Conservation (phyloP, 92 coral and sea anemone species). For the Siderastrea radians region DNA sequence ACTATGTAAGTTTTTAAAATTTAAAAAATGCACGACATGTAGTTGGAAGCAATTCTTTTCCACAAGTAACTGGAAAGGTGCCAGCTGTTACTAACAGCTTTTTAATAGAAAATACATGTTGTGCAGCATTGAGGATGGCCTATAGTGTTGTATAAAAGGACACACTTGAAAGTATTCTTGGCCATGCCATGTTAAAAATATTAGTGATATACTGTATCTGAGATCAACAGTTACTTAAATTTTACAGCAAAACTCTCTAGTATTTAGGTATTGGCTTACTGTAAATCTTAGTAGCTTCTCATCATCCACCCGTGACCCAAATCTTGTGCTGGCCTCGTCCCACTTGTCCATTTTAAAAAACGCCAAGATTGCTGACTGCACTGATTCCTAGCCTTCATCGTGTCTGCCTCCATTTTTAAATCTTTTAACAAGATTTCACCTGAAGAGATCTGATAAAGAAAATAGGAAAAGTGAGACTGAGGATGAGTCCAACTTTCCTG, state of each 20-base stretch:
- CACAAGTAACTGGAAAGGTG: background rate
- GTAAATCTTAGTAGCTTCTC: slow-evolving; percentile 15
- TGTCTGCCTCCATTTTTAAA: background rate
- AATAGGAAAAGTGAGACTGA: too few relatives aligned
- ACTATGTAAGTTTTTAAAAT: too few relatives aligned
- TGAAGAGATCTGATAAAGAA: background rate
- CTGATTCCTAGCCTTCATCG: background rate
- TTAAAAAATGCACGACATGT: too few relatives aligned
- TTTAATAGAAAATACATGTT: too few relatives aligned
- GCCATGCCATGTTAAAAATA: too few relatives aligned
- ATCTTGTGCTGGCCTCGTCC: background rate
- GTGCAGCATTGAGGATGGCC: too few relatives aligned
- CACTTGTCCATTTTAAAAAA: slow-evolving; percentile 5
- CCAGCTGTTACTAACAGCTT: background rate
- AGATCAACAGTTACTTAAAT: too few relatives aligned
- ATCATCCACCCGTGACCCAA: background rate
- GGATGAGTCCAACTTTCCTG: too few relatives aligned
- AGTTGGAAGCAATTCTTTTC: background rate
- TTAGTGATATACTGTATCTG: too few relatives aligned
- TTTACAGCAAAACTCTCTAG: too few relatives aligned
- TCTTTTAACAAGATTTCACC: slow-evolving; percentile 9
- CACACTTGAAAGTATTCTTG: too few relatives aligned
- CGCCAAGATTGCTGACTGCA: background rate
- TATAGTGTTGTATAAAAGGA: too few relatives aligned
- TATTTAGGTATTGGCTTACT: background rate